Percentiles rank a stretch among this genome's conserved stretches.
These are phyloP conservation scores for Rhabdomys pumilio DNA, from an alignment of 2,797 vertebrate species.

Conservation along the genomic window DNA sequence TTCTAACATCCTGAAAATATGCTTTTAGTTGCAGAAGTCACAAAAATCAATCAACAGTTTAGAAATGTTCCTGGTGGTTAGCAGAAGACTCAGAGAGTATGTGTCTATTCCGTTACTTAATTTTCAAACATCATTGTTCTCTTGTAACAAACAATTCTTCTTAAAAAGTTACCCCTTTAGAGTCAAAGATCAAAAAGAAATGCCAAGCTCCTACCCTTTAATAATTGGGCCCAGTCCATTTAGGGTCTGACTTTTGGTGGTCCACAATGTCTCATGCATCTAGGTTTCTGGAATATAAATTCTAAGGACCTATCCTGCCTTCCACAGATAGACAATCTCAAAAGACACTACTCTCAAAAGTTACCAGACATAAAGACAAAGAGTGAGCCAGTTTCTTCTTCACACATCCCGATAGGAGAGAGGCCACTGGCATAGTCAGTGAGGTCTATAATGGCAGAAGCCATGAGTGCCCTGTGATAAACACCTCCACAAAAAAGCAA, in stretches of 20 bases:
- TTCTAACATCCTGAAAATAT: neutral
- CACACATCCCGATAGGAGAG: too few species aligned
- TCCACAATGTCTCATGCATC: neutral
- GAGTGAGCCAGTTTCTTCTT: neutral
- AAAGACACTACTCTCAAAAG: neutral
- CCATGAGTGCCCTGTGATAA: neutral
- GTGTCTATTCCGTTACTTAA: neutral
- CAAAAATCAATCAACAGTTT: neutral
- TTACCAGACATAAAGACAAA: neutral
- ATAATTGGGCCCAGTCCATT: neutral
- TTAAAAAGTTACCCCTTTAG: neutral
- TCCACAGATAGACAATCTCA: neutral
- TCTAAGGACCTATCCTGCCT: neutral
- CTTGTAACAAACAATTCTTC: neutral
- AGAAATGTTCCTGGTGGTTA: neutral
- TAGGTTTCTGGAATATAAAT: neutral
- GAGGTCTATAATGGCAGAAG: neutral
- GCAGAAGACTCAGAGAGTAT: neutral
- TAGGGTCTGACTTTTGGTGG: neutral
- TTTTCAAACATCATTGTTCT: neutral
- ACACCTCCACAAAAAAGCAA: neutral
- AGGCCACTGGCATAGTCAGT: too few species aligned
- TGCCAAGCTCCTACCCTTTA: neutral
- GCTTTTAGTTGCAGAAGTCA: conserved; percentile 10
- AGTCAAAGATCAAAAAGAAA: neutral